A percentile compares a stretch with the other conserved stretches of the same genome.
phyloP scores from a whole-genome alignment of 2,113 vertebrate species.

The Rhegmatorhina hoffmannsi region DNA sequence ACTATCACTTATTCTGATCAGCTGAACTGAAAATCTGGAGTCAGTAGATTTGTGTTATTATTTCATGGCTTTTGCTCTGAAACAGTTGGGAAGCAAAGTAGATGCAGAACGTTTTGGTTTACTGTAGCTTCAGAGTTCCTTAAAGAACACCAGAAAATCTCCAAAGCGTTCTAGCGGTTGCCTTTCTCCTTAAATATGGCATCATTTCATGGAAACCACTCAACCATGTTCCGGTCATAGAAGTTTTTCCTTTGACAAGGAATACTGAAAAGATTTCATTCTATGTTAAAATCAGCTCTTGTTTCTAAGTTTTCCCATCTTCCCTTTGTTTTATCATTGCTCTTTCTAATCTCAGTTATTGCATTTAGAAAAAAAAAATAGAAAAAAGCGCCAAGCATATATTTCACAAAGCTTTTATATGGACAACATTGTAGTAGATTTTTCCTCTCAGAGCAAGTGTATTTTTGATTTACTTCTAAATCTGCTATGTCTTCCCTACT shows the following conservation, averaged over 20 bases:
- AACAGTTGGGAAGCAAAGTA: background rate
- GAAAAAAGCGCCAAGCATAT: background rate
- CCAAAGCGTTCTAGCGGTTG: background rate
- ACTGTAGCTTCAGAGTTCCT: background rate
- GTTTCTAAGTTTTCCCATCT: background rate
- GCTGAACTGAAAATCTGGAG: background rate
- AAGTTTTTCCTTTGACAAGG: background rate
- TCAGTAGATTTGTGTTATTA: background rate
- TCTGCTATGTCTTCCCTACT: background rate
- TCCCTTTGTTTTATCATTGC: background rate
- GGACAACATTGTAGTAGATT: background rate
- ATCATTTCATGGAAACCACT: background rate
- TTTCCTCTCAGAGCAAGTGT: background rate
- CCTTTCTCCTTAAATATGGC: background rate
- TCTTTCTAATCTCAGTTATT: background rate
- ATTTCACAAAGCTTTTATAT: background rate
- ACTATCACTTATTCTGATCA: background rate
- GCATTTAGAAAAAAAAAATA: background rate
- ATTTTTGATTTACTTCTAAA: background rate
- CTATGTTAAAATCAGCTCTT: background rate
- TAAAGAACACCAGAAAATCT: background rate
- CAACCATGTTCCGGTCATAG: background rate
- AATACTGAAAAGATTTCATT: background rate
- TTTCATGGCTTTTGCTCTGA: background rate
- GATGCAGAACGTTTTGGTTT: fast-evolving